Percentiles rank a stretch among this genome's conserved stretches.
These are phyloP conservation scores for Rhadina sibilatrix DNA, from an alignment of 2,113 vertebrate species.

Conservation along the genomic window DNA sequence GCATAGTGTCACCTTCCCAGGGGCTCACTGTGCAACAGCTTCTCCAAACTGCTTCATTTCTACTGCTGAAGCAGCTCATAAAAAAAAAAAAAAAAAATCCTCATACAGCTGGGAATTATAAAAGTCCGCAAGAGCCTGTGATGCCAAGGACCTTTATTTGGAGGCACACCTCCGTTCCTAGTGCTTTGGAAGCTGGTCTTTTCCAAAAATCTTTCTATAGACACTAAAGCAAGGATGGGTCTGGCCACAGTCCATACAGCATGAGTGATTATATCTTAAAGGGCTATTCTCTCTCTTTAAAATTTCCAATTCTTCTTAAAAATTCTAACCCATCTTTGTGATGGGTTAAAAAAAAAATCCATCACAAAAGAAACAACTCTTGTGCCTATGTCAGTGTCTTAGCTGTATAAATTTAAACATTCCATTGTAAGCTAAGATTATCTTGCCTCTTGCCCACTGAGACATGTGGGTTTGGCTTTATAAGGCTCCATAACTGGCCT, in stretches of 20 bases:
- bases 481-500: conserved; percentile 50
- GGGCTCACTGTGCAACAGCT: conserved; percentile 4
- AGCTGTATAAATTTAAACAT: conserved; percentile 59
- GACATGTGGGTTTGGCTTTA: conserved; percentile 70
- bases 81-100: neutral
- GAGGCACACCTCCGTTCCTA: neutral
- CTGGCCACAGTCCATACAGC: conserved; percentile 21
- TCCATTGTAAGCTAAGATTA: conserved; percentile 71
- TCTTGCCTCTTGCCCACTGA: conserved; percentile 63
- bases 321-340: neutral
- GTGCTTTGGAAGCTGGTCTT: neutral
- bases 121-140: neutral
- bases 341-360: neutral
- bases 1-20: conserved; percentile 29
- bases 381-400: conserved; percentile 56
- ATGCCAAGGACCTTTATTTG: neutral
- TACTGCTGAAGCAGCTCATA: neutral
- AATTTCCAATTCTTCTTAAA: neutral
- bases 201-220: conserved; percentile 29
- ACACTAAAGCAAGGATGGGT: neutral
- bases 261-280: conserved; percentile 29
- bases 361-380: neutral
- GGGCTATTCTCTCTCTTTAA: conserved; percentile 1
- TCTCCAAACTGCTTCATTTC: conserved; percentile 10
- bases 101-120: conserved; percentile 28